These are phyloP conservation scores for Talpa occidentalis DNA, from an alignment of 2,113 vertebrate species.

Conservation along the genomic window DNA sequence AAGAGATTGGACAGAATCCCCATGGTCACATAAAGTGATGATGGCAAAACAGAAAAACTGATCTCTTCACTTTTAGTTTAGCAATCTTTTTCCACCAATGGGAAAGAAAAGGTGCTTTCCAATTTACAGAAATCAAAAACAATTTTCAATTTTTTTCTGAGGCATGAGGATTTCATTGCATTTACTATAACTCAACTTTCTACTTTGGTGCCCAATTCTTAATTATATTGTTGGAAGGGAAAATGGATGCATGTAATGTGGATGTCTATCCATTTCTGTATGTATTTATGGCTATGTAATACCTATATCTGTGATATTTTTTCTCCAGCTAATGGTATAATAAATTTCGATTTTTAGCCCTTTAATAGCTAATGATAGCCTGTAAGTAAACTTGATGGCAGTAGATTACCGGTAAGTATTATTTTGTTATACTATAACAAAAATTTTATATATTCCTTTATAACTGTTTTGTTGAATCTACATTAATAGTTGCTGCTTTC, in stretches of 20 bases:
- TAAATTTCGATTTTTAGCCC: slow-evolving; percentile 12
- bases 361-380: background rate
- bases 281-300: background rate
- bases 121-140: background rate
- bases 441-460: background rate
- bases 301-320: background rate
- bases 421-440: background rate
- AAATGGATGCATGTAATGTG: background rate
- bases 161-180: background rate
- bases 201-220: background rate
- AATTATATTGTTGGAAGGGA: background rate
- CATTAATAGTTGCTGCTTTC: too few species aligned
- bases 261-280: background rate
- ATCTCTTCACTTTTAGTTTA: background rate
- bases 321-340: background rate
- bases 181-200: background rate
- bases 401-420: background rate
- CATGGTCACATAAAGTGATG: background rate
- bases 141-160: background rate
- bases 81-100: background rate
- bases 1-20: background rate
- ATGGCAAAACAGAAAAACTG: background rate
- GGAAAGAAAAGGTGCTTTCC: background rate
- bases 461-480: background rate
- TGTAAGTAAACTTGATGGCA: background rate